A percentile compares a stretch with the other conserved stretches of the same genome.
phyloP scores from a whole-genome alignment of 2,888 invertebrate genomes.

The Liodrosophila aerea region DNA sequence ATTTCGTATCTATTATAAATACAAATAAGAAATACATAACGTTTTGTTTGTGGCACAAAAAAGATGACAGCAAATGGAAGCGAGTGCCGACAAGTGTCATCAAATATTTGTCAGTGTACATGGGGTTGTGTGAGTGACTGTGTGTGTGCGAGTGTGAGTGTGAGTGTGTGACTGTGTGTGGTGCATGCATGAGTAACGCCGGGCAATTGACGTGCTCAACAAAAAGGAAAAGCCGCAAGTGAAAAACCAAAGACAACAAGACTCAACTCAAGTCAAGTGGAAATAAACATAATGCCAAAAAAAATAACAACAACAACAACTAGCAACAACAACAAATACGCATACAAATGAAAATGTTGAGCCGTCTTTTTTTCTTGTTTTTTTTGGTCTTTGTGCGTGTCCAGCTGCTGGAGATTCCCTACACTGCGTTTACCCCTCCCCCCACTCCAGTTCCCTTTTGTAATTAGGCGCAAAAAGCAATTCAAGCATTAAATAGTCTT shows the following conservation, averaged over 20 bases:
- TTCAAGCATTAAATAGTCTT: constrained; percentile 68
- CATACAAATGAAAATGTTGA: constrained; percentile 48
- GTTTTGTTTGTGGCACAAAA: constrained; percentile 13
- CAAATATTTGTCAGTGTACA: constrained; percentile 70
- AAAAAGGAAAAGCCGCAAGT: constrained; percentile 71
- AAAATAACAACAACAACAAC: constrained; percentile 30
- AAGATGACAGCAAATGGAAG: constrained; percentile 60
- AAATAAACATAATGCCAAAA: constrained; percentile 66
- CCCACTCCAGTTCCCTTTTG: constrained; percentile 18
- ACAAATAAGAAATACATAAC: neutral
- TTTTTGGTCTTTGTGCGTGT: constrained; percentile 37
- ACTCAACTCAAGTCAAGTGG: constrained; percentile 75
- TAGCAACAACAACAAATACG: constrained; percentile 19
- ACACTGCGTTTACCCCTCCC: constrained; percentile 6
- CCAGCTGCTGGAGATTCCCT: constrained; percentile 44
- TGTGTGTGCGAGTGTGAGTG: no score
- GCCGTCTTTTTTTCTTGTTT: constrained; percentile 29
- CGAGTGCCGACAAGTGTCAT: constrained; percentile 73
- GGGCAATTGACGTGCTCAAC: constrained; percentile 69
- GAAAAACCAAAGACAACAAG: constrained; percentile 53
- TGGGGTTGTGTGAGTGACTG: constrained; percentile 25
- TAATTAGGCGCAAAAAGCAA: constrained; percentile 65
- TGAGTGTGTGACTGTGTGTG: constrained; percentile 45
- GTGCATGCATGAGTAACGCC: constrained; percentile 72
- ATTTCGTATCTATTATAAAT: constrained; percentile 28